Conservation (phyloP, 2,888 invertebrate species). For the Xestoiulus laeticollis region DNA sequence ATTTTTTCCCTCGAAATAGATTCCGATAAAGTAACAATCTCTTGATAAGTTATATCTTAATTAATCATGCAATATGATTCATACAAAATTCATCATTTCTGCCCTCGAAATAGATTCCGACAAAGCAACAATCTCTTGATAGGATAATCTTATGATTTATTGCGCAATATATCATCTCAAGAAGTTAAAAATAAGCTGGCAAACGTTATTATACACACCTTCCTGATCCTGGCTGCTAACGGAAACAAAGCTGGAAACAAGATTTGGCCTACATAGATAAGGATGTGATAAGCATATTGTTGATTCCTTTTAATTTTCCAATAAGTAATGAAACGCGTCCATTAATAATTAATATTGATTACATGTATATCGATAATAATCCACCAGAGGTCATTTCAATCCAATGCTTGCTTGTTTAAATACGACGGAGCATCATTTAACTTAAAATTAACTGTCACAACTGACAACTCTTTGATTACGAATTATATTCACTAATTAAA, state of each 20-base stretch:
- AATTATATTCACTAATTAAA: neutral
- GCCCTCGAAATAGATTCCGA: too few species aligned
- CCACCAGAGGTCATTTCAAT: neutral
- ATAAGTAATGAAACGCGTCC: neutral
- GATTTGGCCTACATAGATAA: slow-evolving; percentile 21
- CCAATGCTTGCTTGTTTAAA: neutral
- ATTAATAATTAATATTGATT: slow-evolving; percentile 4
- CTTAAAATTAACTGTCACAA: neutral
- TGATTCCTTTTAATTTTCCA: neutral
- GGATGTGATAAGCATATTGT: slow-evolving; percentile 3
- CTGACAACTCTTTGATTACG: neutral
- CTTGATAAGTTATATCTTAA: too few species aligned
- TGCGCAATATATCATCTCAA: neutral
- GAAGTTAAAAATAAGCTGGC: neutral
- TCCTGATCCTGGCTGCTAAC: neutral
- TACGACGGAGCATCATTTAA: neutral
- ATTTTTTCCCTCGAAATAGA: too few species aligned
- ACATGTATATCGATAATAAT: neutral
- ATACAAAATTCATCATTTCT: too few species aligned
- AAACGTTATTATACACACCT: neutral
- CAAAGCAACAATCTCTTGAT: too few species aligned
- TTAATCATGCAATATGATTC: too few species aligned
- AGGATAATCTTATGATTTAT: too few species aligned
- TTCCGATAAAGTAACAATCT: too few species aligned
- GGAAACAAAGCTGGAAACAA: slow-evolving; percentile 17